Conservation (phyloP, 2,888 invertebrate genomes). For the Apodemia zela region DNA sequence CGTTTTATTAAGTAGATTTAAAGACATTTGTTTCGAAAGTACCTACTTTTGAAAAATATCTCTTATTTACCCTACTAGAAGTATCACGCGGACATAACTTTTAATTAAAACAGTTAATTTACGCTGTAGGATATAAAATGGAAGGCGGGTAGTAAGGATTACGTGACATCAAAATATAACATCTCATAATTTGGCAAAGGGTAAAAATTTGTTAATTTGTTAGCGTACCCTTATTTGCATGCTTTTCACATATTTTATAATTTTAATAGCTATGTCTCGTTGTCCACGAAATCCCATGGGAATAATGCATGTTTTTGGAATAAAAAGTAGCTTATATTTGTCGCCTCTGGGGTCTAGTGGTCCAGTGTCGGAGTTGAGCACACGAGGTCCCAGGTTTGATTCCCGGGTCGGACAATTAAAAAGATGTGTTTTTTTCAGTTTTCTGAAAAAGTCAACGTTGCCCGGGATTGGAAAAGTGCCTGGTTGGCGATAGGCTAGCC, state of each 20-base stretch:
- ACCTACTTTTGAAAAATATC: not conserved
- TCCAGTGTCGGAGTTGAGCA: no score
- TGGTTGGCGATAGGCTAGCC: no score
- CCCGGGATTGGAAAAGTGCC: no score
- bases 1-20: no score
- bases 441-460: no score
- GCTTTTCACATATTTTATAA: not conserved
- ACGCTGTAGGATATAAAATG: not conserved
- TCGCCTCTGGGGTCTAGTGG: no score
- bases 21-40: not conserved
- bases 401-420: no score
- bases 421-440: no score
- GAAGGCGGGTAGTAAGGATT: not conserved
- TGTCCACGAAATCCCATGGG: not conserved
- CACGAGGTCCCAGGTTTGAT: no score
- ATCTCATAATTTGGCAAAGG: not conserved
- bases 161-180: conserved; percentile 5
- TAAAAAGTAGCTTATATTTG: no score
- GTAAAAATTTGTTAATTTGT: not conserved
- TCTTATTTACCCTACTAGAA: not conserved
- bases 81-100: not conserved
- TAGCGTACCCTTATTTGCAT: not conserved
- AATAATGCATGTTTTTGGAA: not conserved
- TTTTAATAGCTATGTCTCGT: not conserved
- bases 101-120: conserved; percentile 11